Evolutionary conservation across 2,888 invertebrate genomes (phyloP).

Genomic region (Drosophila ezoana): DNA sequence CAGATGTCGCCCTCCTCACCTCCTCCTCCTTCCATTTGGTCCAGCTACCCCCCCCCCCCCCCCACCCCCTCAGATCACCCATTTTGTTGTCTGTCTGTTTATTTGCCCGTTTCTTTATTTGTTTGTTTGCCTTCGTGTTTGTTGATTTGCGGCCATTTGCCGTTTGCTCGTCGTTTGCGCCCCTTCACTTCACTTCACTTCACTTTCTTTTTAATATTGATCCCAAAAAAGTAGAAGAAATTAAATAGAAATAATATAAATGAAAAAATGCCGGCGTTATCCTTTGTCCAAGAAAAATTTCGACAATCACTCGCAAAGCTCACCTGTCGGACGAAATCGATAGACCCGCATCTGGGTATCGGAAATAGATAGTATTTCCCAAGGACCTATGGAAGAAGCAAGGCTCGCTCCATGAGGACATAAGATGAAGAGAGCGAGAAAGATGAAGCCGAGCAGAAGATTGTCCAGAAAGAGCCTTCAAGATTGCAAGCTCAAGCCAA

Average conservation of each 20-base stretch:
- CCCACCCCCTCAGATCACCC: neutral
- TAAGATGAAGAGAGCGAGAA: too few species aligned
- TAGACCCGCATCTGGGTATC: neutral
- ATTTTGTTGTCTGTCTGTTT: constrained; percentile 29
- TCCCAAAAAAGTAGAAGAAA: neutral
- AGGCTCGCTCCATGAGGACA: too few species aligned
- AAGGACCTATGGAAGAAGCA: neutral
- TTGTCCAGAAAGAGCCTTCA: too few species aligned
- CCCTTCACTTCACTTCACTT: neutral
- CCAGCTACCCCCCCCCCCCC: neutral
- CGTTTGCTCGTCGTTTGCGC: constrained; percentile 28
- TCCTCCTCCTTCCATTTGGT: neutral
- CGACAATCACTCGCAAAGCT: neutral
- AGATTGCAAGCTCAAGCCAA: too few species aligned
- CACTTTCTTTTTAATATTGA: constrained; percentile 29
- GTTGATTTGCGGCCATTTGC: constrained; percentile 56
- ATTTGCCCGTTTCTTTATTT: constrained; percentile 27
- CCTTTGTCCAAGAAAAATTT: too few species aligned
- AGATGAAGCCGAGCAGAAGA: too few species aligned
- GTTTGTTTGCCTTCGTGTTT: constrained; percentile 32
- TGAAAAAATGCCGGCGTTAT: too few species aligned
- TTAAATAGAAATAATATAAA: neutral
- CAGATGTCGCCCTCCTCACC: constrained; percentile 34
- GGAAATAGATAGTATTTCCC: neutral
- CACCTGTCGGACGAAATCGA: constrained; percentile 1